These are phyloP conservation scores for Haemorhous mexicanus DNA, from an alignment of 2,113 vertebrate genomes.

Conservation along the genomic window DNA sequence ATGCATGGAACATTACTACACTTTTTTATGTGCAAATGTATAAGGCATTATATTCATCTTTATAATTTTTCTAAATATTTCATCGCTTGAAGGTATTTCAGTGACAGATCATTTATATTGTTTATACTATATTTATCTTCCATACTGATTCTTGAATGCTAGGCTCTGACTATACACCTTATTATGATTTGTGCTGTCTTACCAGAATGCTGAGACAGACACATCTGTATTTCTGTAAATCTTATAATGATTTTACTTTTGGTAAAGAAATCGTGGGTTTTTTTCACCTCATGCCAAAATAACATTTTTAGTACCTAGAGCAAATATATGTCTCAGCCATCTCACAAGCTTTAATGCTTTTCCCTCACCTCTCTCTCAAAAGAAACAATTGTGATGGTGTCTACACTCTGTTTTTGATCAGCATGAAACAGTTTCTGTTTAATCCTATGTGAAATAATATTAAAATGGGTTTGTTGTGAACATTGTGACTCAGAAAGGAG, in stretches of 20 bases:
- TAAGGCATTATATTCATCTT: constrained; percentile 39
- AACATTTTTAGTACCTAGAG: background rate
- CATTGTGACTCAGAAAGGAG: background rate
- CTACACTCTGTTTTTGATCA: background rate
- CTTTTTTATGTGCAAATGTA: constrained; percentile 39
- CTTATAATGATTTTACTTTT: background rate
- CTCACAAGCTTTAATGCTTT: background rate
- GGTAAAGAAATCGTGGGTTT: background rate
- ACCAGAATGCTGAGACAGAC: background rate
- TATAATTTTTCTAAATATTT: constrained; percentile 64
- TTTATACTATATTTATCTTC: constrained; percentile 47
- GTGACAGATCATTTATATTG: background rate
- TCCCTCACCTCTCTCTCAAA: background rate
- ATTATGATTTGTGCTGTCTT: background rate
- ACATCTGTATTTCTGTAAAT: background rate
- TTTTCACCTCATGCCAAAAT: background rate
- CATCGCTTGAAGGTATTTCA: constrained; percentile 26
- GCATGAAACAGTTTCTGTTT: background rate
- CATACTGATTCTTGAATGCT: background rate
- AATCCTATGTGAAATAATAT: background rate
- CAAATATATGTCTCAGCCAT: background rate
- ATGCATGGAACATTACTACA: constrained; percentile 40
- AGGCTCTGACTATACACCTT: constrained; percentile 1
- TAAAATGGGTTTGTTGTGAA: background rate
- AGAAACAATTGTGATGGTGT: background rate